A percentile compares a stretch with the other conserved stretches of the same genome.
phyloP scores from a whole-genome alignment of 2,113 vertebrate species.

The Sminthopsis crassicaudata region DNA sequence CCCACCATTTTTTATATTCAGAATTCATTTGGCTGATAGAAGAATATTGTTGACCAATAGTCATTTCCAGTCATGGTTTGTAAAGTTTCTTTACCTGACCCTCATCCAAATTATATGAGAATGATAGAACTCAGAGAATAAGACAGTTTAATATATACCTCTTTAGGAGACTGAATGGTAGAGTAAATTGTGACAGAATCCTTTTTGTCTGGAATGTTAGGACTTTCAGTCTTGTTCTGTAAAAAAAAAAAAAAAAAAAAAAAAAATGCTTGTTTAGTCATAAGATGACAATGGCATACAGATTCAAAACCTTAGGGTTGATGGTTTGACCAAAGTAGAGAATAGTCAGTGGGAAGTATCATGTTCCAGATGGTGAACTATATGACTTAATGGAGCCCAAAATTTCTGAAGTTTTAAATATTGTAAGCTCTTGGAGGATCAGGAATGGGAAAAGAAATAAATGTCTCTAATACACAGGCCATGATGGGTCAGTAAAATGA shows the following conservation, averaged over 20 bases:
- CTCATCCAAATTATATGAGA: not conserved
- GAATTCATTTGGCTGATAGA: not conserved
- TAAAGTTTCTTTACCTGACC: not conserved
- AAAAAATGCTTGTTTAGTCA: not conserved
- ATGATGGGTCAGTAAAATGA: not conserved
- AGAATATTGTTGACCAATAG: not conserved
- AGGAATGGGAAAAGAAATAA: not conserved
- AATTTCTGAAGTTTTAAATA: not conserved
- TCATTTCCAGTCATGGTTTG: not conserved
- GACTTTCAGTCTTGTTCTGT: not conserved
- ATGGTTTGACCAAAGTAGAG: not conserved
- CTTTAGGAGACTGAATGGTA: not conserved
- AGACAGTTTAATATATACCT: not conserved
- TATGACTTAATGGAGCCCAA: not conserved
- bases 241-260: not conserved
- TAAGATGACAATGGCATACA: not conserved
- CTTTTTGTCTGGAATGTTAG: not conserved
- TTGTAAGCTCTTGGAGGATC: not conserved
- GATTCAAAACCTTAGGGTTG: not conserved
- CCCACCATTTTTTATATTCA: not conserved
- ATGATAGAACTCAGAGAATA: not conserved
- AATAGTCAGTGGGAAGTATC: not conserved
- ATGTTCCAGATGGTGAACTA: not conserved
- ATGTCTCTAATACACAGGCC: not conserved
- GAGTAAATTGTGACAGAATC: not conserved